These are phyloP conservation scores for Gryllus bimaculatus DNA, from an alignment of 1,140 invertebrate genomes.

Conservation along the genomic window DNA sequence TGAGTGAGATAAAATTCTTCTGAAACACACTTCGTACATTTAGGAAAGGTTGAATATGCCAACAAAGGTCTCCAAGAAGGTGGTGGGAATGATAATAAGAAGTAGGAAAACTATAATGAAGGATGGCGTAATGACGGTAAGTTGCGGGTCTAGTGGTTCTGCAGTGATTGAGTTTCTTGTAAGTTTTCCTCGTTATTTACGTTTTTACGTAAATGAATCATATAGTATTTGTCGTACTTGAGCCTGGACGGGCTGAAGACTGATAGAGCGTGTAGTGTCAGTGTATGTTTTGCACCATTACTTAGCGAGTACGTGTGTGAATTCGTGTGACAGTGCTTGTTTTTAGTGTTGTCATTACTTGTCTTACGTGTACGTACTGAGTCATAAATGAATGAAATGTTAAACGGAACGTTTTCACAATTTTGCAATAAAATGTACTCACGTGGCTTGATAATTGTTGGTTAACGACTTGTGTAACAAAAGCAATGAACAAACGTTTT, in stretches of 20 bases:
- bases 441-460: too few relatives aligned
- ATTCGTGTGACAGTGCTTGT: neutral
- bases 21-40: neutral
- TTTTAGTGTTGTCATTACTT: neutral
- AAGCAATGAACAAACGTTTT: too few relatives aligned
- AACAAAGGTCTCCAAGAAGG: slow-evolving; percentile 47
- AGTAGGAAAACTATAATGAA: slow-evolving; percentile 61
- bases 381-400: too few relatives aligned
- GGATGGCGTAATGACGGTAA: slow-evolving; percentile 62
- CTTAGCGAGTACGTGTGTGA: slow-evolving; percentile 6
- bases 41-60: slow-evolving; percentile 38
- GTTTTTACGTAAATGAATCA: slow-evolving; percentile 23
- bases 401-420: too few relatives aligned
- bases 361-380: too few relatives aligned
- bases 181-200: neutral
- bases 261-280: too few relatives aligned
- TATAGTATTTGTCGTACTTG: too few relatives aligned
- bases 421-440: too few relatives aligned
- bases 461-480: too few relatives aligned
- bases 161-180: neutral
- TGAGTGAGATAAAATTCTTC: slow-evolving; percentile 5
- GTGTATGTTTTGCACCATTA: too few relatives aligned
- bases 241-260: too few relatives aligned
- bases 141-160: slow-evolving; percentile 24
- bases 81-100: slow-evolving; percentile 58